Percentiles rank a stretch among this genome's conserved stretches.
Evolutionary conservation across 2,113 vertebrate genomes (phyloP).

Genomic region (Shinisaurus crocodilurus): DNA sequence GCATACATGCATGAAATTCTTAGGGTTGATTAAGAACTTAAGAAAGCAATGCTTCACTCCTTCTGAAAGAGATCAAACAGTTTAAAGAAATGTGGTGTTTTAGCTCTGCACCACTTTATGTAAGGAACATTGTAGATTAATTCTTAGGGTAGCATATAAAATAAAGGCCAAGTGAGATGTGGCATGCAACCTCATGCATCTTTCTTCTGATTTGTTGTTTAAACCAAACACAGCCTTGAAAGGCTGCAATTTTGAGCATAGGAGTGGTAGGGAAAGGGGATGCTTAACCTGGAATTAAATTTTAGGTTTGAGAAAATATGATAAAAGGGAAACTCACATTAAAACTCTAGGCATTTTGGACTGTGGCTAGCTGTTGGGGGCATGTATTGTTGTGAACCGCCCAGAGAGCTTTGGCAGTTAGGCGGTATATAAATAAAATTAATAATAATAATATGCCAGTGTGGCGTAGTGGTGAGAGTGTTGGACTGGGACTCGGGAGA

Average conservation of each 20-base stretch:
- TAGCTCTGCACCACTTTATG: not conserved
- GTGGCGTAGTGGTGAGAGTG: no score
- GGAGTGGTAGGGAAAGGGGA: not conserved
- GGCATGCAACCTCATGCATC: not conserved
- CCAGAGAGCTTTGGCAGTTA: no score
- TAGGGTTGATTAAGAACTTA: constrained; percentile 12
- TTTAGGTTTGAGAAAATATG: not conserved
- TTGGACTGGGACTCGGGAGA: no score
- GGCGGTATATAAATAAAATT: no score
- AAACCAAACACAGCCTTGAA: not conserved
- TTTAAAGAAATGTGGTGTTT: not conserved
- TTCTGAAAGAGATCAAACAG: not conserved
- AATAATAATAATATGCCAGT: no score
- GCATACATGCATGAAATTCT: constrained; percentile 11
- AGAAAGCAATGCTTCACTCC: not conserved
- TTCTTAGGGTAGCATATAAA: not conserved
- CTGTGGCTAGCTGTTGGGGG: not conserved
- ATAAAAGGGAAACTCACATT: not conserved
- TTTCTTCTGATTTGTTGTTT: no score
- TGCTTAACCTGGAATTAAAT: not conserved
- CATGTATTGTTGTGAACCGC: no score
- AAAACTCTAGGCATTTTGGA: not conserved
- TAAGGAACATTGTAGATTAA: not conserved
- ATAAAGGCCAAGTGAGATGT: not conserved
- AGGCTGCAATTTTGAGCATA: not conserved